Evolutionary conservation across 2,113 vertebrate species (phyloP).

Genomic region (Nyctibius bracteatus): DNA sequence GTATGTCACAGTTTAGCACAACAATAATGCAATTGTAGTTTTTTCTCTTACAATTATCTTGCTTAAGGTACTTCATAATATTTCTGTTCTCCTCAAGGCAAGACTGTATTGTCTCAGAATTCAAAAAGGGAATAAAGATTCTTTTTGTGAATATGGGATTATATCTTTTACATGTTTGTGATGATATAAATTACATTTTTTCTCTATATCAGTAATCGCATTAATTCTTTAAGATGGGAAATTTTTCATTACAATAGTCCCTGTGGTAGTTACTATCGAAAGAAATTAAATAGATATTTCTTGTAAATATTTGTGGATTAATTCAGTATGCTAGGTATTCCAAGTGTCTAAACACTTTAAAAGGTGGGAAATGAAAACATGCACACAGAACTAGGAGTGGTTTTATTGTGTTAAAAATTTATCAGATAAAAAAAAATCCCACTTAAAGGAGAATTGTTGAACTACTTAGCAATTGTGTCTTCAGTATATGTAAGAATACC

Average conservation of each 20-base stretch:
- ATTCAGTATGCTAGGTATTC: conserved; percentile 47
- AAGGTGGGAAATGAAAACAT: conserved; percentile 52
- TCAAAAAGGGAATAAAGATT: conserved; percentile 65
- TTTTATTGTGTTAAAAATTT: conserved; percentile 51
- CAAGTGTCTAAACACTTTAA: conserved; percentile 54
- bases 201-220: conserved; percentile 62
- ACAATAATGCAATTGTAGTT: conserved; percentile 65
- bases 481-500: conserved; percentile 46
- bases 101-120: conserved; percentile 64
- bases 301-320: conserved; percentile 67
- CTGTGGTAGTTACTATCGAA: conserved; percentile 65
- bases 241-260: conserved; percentile 70
- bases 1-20: conserved; percentile 70
- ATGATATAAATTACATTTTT: conserved; percentile 65
- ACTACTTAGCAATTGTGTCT: conserved; percentile 49
- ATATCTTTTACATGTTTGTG: conserved; percentile 63
- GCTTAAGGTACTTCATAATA: conserved; percentile 70
- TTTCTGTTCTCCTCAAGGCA: conserved; percentile 67
- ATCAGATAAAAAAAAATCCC: conserved; percentile 41
- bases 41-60: conserved; percentile 66
- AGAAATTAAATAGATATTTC: conserved; percentile 62
- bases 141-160: conserved; percentile 63
- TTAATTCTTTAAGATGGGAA: conserved; percentile 68
- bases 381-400: conserved; percentile 19
- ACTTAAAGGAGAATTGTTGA: conserved; percentile 59